Percentiles rank a stretch among this genome's conserved stretches.
These are phyloP conservation scores for Leucania comma DNA, from an alignment of 2,888 invertebrate species.

Conservation along the genomic window DNA sequence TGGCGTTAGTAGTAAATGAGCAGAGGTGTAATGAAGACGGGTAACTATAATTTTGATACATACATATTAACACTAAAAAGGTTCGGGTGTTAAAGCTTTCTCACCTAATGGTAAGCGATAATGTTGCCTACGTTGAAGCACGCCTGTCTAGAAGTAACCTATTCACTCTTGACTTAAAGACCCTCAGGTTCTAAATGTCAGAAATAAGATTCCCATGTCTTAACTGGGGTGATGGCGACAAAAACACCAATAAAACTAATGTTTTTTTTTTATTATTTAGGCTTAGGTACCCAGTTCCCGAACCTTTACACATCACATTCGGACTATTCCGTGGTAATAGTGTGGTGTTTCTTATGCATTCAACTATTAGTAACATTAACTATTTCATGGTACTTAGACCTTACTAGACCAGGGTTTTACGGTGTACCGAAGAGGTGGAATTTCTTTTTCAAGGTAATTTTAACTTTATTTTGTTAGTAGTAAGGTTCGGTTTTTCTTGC, in stretches of 20 bases:
- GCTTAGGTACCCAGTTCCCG: slow-evolving; percentile 25
- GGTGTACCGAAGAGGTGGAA: slow-evolving; percentile 42
- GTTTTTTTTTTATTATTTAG: slow-evolving; percentile 24
- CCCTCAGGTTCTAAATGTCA: no score
- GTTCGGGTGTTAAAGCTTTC: no score
- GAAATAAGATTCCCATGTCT: no score
- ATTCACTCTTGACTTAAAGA: no score
- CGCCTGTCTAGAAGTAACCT: no score
- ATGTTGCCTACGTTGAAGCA: no score
- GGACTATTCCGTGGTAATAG: neutral
- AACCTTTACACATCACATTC: slow-evolving; percentile 19
- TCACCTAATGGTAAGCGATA: no score
- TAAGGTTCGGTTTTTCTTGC: neutral
- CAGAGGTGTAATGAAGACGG: no score
- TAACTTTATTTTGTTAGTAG: neutral
- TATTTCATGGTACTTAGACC: slow-evolving; percentile 47
- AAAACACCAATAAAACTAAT: neutral
- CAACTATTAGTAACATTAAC: slow-evolving; percentile 18
- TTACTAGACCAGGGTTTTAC: slow-evolving; percentile 38
- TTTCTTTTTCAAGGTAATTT: slow-evolving; percentile 45
- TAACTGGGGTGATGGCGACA: neutral
- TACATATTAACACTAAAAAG: no score
- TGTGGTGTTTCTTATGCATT: slow-evolving; percentile 26
- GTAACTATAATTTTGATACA: no score
- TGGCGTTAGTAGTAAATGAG: no score